Percentiles rank a stretch among this genome's conserved stretches.
Conservation (phyloP, 1,140 invertebrate species). For the Aphelenchoides avenae region DNA sequence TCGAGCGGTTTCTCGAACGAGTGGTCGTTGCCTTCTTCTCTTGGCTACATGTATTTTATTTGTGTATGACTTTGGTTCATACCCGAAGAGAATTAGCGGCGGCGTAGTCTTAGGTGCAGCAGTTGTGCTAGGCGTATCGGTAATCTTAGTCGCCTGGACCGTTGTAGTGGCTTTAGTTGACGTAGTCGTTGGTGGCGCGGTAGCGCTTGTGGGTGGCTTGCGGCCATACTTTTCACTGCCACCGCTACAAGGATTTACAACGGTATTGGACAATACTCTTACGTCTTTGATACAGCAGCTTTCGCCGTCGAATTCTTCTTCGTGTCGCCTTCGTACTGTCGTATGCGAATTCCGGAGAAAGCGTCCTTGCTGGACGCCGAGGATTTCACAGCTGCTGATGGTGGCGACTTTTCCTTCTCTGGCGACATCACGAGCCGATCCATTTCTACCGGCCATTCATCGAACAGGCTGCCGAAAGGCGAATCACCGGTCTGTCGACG, state of each 20-base stretch:
- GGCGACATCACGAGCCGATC: constrained; percentile 48
- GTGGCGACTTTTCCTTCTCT: constrained; percentile 2
- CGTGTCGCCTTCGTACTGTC: neutral
- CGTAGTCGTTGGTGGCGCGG: constrained; percentile 19
- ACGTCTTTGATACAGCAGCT: constrained; percentile 13
- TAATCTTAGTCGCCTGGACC: neutral
- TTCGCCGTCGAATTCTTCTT: constrained; percentile 13
- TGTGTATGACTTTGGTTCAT: constrained; percentile 2
- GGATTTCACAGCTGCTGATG: constrained; percentile 9
- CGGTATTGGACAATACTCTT: neutral
- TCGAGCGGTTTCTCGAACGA: neutral
- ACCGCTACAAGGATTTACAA: constrained; percentile 4
- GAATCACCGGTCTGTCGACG: neutral
- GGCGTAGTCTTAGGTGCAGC: neutral
- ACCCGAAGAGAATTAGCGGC: neutral
- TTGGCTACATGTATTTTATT: neutral
- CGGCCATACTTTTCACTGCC: neutral
- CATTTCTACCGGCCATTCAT: constrained; percentile 43
- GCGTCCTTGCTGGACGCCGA: neutral
- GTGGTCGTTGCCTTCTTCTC: neutral
- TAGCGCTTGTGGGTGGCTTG: constrained; percentile 1
- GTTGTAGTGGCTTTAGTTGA: constrained; percentile 8
- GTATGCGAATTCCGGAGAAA: neutral
- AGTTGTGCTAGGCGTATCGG: neutral
- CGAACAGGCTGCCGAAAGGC: constrained; percentile 10